Percentiles rank a stretch among this genome's conserved stretches.
Evolutionary conservation across 2,888 invertebrate species (phyloP).

Genomic region (Crossocerus cetratus): DNA sequence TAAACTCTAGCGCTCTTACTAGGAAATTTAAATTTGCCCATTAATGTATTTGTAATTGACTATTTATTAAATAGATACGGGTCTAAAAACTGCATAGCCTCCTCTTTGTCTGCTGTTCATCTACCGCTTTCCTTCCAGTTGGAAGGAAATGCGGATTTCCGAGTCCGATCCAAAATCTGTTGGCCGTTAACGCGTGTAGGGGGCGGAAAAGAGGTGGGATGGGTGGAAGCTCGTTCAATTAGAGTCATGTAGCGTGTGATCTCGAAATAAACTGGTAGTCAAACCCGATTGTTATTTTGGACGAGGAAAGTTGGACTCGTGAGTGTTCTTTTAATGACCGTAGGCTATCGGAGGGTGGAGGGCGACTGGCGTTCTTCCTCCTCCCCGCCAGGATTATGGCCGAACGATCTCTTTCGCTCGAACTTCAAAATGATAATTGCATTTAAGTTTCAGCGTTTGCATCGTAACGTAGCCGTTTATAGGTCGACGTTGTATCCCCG

Average conservation of each 20-base stretch:
- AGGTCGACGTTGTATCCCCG: no score
- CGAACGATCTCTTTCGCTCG: constrained; percentile 15
- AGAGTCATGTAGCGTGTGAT: constrained; percentile 54
- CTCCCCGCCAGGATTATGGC: not conserved
- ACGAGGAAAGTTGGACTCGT: constrained; percentile 31
- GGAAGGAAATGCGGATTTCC: constrained; percentile 43
- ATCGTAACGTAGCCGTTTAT: not conserved
- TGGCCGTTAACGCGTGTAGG: constrained; percentile 37
- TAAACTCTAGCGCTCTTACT: no score
- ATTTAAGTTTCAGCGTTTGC: not conserved
- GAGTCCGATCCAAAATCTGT: constrained; percentile 51
- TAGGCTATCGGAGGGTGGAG: not conserved
- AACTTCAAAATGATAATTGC: constrained; percentile 12
- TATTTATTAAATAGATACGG: no score
- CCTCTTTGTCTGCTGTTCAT: no score
- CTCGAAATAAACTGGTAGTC: constrained; percentile 47
- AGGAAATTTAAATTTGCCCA: no score
- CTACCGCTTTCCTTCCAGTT: constrained; percentile 21
- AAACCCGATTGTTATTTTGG: constrained; percentile 39
- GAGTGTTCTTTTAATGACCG: constrained; percentile 20
- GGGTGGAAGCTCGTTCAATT: constrained; percentile 55
- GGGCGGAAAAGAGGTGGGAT: constrained; percentile 22
- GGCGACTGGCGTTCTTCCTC: not conserved
- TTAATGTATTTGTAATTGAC: no score
- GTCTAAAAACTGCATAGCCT: no score